These are phyloP conservation scores for Acropora yongei DNA, from an alignment of 64 coral and sea anemone species.

Conservation along the genomic window DNA sequence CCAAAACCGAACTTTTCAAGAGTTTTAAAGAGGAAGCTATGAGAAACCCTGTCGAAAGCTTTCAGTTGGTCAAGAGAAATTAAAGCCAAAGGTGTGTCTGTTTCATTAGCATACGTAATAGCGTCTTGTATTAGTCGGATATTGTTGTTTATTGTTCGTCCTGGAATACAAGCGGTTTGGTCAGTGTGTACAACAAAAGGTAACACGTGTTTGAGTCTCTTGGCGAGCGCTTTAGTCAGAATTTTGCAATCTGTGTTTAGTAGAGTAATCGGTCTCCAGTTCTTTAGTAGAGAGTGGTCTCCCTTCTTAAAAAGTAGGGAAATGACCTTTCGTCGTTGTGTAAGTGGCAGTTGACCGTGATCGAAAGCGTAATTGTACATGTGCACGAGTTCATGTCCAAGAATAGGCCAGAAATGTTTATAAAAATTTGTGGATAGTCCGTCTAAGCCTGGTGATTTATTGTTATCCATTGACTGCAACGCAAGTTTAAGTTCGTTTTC, in stretches of 20 bases:
- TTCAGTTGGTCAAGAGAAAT: slow-evolving; percentile 26
- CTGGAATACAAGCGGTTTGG: background rate
- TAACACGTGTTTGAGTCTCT: background rate
- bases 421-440: too few relatives aligned
- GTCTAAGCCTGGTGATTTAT: too few relatives aligned
- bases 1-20: slow-evolving; percentile 3
- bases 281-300: background rate
- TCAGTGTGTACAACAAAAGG: background rate
- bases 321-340: background rate
- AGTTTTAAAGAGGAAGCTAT: background rate
- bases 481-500: too few relatives aligned
- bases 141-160: background rate
- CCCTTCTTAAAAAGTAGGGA: background rate
- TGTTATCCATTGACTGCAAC: too few relatives aligned
- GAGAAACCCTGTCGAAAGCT: background rate
- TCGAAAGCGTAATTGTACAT: background rate
- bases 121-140: background rate
- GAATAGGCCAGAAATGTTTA: too few relatives aligned
- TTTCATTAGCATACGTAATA: background rate
- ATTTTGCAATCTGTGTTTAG: slow-evolving; percentile 31
- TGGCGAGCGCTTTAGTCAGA: background rate
- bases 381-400: too few relatives aligned
- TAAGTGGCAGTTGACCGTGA: background rate
- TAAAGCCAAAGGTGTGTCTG: background rate
- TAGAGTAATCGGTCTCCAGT: background rate